phyloP scores from a whole-genome alignment of 2,888 invertebrate genomes.

The Callinectes sapidus region DNA sequence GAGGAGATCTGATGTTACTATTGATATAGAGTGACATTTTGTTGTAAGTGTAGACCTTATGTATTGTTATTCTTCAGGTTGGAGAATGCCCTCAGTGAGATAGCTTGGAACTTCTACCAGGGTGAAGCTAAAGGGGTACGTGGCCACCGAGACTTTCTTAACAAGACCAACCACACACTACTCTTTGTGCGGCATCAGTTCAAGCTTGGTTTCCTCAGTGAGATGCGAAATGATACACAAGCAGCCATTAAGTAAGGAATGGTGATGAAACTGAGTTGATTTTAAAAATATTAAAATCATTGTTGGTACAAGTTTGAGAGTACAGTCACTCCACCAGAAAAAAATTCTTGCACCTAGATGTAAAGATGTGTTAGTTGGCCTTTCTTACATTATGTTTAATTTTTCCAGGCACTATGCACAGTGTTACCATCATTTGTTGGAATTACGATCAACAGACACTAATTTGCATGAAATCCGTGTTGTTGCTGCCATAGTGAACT shows the following conservation, averaged over 20 bases:
- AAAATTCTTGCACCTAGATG: neutral
- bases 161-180: slow-evolving; percentile 92
- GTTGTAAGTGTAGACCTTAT: neutral
- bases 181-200: slow-evolving; percentile 96
- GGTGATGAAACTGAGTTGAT: neutral
- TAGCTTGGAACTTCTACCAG: slow-evolving; percentile 94
- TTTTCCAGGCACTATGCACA: slow-evolving; percentile 81
- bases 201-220: slow-evolving; percentile 96
- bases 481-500: slow-evolving; percentile 95
- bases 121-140: slow-evolving; percentile 90
- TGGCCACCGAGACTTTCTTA: slow-evolving; percentile 91
- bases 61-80: slow-evolving; percentile 79
- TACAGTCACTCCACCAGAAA: neutral
- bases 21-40: neutral
- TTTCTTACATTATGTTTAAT: slow-evolving; percentile 71
- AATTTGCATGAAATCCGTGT: slow-evolving; percentile 95
- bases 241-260: slow-evolving; percentile 83
- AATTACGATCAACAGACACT: slow-evolving; percentile 90
- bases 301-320: neutral
- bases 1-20: neutral
- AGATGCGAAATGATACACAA: slow-evolving; percentile 91
- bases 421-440: slow-evolving; percentile 92
- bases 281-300: neutral
- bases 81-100: slow-evolving; percentile 94
- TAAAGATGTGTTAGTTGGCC: neutral